These are phyloP conservation scores for Tenodera sinensis DNA, from an alignment of 2,888 invertebrate genomes.

Conservation along the genomic window DNA sequence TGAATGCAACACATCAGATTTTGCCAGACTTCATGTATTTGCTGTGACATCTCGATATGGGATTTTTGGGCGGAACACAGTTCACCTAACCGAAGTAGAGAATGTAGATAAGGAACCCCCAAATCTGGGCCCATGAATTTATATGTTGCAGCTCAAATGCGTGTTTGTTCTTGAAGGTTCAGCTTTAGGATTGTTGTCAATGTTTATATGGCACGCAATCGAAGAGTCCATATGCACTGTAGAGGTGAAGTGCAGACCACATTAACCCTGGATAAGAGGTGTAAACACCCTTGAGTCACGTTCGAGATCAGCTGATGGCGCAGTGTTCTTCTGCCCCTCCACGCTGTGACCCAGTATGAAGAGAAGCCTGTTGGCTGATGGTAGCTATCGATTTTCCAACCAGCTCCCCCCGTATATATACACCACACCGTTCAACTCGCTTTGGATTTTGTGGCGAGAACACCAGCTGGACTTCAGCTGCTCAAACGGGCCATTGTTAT, in stretches of 20 bases:
- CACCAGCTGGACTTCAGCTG: not conserved
- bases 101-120: too few species aligned
- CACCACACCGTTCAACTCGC: not conserved
- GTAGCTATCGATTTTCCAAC: slow-evolving; percentile 9
- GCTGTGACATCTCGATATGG: too few species aligned
- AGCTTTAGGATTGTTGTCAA: too few species aligned
- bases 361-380: slow-evolving; percentile 3
- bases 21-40: too few species aligned
- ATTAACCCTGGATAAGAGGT: not conserved
- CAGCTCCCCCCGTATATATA: not conserved
- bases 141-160: too few species aligned
- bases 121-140: too few species aligned
- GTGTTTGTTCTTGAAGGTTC: too few species aligned
- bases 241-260: not conserved
- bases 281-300: not conserved
- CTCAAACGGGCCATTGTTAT: not conserved
- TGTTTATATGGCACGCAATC: too few species aligned
- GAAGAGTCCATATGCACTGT: too few species aligned
- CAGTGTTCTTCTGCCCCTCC: not conserved
- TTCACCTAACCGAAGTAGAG: too few species aligned
- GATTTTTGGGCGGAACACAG: too few species aligned
- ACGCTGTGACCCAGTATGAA: slow-evolving; percentile 17
- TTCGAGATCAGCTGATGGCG: not conserved
- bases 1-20: too few species aligned
- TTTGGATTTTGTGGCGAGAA: not conserved